Percentiles rank a stretch among this genome's conserved stretches.
Conservation (phyloP, 2,113 vertebrate genomes). For the Zosterops pallidus region DNA sequence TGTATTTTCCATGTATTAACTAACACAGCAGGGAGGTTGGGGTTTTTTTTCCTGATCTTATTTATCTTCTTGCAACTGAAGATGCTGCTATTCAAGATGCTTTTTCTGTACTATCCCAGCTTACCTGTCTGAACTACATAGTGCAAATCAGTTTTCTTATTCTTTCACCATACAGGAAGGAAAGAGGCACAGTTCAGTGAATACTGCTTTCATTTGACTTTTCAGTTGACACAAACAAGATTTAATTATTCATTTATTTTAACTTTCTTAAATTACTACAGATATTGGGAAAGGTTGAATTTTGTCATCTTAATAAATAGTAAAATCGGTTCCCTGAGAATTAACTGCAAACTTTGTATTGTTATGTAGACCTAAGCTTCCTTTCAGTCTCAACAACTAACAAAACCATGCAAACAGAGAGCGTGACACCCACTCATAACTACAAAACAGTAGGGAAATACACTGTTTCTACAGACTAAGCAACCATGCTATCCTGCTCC, state of each 20-base stretch:
- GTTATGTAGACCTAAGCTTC: not conserved
- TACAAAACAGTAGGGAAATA: not conserved
- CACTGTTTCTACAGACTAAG: not conserved
- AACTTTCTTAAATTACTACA: not conserved
- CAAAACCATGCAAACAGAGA: not conserved
- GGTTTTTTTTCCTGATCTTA: not conserved
- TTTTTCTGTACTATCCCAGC: not conserved
- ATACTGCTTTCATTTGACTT: not conserved
- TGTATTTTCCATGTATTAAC: not conserved
- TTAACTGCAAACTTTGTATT: not conserved
- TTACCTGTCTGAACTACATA: not conserved
- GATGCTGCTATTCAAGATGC: not conserved
- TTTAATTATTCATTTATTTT: not conserved
- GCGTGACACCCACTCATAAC: rapidly evolving
- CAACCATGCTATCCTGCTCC: not conserved
- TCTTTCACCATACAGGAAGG: not conserved
- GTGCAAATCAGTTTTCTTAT: not conserved
- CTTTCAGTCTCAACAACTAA: not conserved
- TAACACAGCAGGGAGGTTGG: not conserved
- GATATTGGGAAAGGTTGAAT: not conserved
- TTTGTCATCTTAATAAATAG: not conserved
- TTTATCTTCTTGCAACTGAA: not conserved
- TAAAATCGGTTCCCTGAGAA: not conserved
- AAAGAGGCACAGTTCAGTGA: not conserved
- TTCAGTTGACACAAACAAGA: not conserved